Conservation (phyloP, 2,888 invertebrate species). For the Lepas anatifera region DNA sequence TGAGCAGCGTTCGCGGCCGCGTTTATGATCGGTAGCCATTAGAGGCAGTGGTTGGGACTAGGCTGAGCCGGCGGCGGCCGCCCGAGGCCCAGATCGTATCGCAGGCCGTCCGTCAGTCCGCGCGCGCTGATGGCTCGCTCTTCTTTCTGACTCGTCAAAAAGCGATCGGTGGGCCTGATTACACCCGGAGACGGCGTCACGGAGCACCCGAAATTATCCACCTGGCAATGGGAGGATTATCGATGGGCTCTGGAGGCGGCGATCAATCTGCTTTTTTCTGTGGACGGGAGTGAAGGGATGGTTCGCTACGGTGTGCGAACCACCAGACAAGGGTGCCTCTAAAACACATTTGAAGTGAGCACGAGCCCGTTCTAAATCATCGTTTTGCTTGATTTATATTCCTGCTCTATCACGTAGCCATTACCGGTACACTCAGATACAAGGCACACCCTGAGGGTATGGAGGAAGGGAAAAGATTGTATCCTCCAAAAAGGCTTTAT, state of each 20-base stretch:
- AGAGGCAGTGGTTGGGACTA: background rate
- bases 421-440: too few relatives aligned
- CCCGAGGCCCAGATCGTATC: background rate
- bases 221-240: background rate
- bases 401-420: too few relatives aligned
- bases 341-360: too few relatives aligned
- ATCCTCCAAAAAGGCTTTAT: too few relatives aligned
- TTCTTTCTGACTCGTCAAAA: background rate
- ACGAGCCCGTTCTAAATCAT: too few relatives aligned
- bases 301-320: too few relatives aligned
- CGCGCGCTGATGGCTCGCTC: background rate
- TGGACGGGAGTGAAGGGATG: too few relatives aligned
- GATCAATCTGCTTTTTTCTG: background rate
- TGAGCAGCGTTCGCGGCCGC: too few relatives aligned
- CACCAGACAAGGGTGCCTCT: too few relatives aligned
- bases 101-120: background rate
- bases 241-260: background rate
- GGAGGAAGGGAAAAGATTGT: too few relatives aligned
- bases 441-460: too few relatives aligned
- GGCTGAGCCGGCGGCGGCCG: background rate
- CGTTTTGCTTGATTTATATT: too few relatives aligned
- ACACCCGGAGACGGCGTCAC: background rate
- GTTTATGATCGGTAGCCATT: background rate
- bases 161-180: background rate
- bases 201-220: background rate